A percentile compares a stretch with the other conserved stretches of the same genome.
Conservation (phyloP, 2,888 invertebrate genomes). For the Drosophila heteroneura region DNA sequence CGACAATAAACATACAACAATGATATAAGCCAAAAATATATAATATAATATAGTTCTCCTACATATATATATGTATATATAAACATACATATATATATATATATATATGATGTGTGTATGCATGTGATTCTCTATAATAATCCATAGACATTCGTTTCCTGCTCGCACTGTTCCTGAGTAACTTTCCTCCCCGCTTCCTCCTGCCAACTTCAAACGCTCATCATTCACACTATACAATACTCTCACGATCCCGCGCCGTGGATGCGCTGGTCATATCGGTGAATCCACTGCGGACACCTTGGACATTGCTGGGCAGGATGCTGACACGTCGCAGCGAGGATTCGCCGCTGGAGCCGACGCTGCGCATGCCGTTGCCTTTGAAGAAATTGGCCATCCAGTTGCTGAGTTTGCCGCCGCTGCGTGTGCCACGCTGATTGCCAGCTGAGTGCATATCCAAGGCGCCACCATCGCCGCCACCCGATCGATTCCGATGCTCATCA, state of each 20-base stretch:
- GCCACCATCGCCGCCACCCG: constrained; percentile 41
- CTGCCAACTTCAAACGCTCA: not conserved
- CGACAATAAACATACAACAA: constrained; percentile 69
- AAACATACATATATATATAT: not conserved
- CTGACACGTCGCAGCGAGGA: constrained; percentile 81
- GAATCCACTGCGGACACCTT: constrained; percentile 82
- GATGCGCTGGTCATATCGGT: constrained; percentile 81
- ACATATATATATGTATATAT: not conserved
- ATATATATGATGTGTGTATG: constrained; percentile 29
- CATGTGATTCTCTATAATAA: constrained; percentile 30
- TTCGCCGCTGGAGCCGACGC: constrained; percentile 85
- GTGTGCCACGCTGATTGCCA: constrained; percentile 42
- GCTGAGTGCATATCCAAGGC: constrained; percentile 15
- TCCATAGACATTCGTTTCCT: constrained; percentile 62
- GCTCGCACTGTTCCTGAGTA: constrained; percentile 79
- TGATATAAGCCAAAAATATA: constrained; percentile 61
- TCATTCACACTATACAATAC: constrained; percentile 82
- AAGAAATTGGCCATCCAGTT: constrained; percentile 91
- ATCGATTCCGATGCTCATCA: constrained; percentile 60
- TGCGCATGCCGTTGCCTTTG: constrained; percentile 89
- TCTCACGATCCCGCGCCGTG: constrained; percentile 83
- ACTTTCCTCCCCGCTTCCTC: constrained; percentile 42
- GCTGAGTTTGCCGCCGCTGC: constrained; percentile 85
- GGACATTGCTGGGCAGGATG: constrained; percentile 82
- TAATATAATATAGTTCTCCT: constrained; percentile 23